Evolutionary conservation across 2,113 vertebrate genomes (phyloP).

Genomic region (Tichodroma muraria): DNA sequence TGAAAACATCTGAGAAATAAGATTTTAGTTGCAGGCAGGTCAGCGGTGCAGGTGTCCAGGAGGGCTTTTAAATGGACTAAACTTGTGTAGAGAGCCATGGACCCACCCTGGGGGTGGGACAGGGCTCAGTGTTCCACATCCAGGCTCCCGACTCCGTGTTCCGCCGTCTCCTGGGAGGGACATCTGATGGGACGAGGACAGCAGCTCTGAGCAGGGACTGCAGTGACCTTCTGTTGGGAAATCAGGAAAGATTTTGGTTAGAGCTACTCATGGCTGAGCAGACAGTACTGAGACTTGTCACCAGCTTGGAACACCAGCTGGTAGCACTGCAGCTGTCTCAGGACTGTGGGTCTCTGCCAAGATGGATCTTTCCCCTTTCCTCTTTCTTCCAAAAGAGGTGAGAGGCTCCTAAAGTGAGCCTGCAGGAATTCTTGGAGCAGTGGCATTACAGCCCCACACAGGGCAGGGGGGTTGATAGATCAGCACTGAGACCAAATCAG

Average conservation of each 20-base stretch:
- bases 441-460: not conserved
- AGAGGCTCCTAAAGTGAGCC: not conserved
- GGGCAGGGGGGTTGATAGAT: not conserved
- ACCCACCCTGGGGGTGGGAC: accelerated
- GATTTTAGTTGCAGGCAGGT: not conserved
- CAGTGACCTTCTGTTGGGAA: not conserved
- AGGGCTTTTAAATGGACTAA: not conserved
- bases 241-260: not conserved
- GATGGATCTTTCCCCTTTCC: not conserved
- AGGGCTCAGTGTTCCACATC: not conserved
- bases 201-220: not conserved
- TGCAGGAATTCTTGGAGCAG: not conserved
- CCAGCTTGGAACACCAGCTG: not conserved
- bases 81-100: not conserved
- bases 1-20: not conserved
- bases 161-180: not conserved
- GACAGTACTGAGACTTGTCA: not conserved
- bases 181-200: not conserved
- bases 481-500: not conserved
- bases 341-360: not conserved
- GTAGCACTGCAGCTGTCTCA: not conserved
- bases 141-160: not conserved
- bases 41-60: not conserved
- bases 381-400: not conserved
- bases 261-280: not conserved